Evolutionary conservation across 2,797 vertebrate species (phyloP).

Genomic region (Coluber constrictor): DNA sequence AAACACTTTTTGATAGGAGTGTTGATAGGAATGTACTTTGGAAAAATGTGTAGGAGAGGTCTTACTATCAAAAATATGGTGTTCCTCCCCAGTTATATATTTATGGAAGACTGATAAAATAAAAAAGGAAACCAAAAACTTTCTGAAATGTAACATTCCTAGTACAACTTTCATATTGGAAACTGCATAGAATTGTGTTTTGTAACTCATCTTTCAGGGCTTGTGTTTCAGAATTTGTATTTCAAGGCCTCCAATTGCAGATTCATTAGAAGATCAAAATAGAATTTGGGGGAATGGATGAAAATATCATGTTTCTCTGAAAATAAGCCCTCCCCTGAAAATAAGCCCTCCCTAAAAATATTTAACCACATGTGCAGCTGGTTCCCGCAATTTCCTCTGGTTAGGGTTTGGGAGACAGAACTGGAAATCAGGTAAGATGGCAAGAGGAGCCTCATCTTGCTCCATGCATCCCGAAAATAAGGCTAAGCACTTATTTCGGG

Average conservation of each 20-base stretch:
- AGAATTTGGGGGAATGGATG: conserved; percentile 6
- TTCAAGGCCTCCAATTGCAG: background rate
- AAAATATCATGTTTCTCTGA: background rate
- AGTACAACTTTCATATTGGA: background rate
- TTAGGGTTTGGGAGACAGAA: too few species aligned
- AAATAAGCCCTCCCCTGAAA: too few species aligned
- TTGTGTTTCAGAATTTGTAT: background rate
- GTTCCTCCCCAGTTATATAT: background rate
- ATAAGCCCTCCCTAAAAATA: too few species aligned
- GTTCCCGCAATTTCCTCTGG: too few species aligned
- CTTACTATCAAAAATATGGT: background rate
- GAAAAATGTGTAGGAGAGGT: background rate
- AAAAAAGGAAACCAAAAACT: background rate
- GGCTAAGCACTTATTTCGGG: too few species aligned
- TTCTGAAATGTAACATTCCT: background rate
- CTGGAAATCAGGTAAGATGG: too few species aligned
- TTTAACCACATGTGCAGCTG: too few species aligned
- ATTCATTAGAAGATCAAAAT: background rate
- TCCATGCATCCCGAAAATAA: too few species aligned
- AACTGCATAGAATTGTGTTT: background rate
- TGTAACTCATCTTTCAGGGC: too few species aligned
- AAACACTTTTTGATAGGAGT: background rate
- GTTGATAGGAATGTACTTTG: background rate
- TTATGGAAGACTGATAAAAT: background rate
- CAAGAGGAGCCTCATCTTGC: too few species aligned